Base-by-base conservation (phyloP, 2,797 vertebrate species). In the Mormyrus proboscirostris region DNA sequence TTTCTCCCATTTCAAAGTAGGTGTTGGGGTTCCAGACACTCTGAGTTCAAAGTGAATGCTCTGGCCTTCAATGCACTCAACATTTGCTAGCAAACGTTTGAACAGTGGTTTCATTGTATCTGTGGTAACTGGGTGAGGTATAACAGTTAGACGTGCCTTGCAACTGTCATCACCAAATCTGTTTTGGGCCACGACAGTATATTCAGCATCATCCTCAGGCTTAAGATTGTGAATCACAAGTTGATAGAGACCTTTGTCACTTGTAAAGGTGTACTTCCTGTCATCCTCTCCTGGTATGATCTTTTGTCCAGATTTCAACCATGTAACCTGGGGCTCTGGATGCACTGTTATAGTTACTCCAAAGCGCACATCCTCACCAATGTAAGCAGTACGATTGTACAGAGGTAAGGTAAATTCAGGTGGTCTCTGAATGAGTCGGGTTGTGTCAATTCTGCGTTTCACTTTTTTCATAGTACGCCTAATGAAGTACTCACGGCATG, bases 311-410 rank as follows among this genome's bases (percentile, higher is more conserved):
- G 97, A 97, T 94, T 99, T 99, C 65, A 98, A 96, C 99, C 99
- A 99, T 2, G 97, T 97, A 73, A 99, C 96, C 14, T 96, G 97
- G 93, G 99, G 98, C 91, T 99, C 99, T 88, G 99, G 99, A 89
- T 99, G 99, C 88, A 99, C 98, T 9, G 99, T 99, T 90, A 99
- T 98, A 65, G 99, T 99, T 90, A 99, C 99, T 88, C 98, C 99
- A 86, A 99, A 99, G 87, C 99, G 97, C 89, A 99, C 97, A 86
- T 98, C 97, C 93, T 99, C 98, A 86, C 98, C 98, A n/a, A 98
- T 92, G 1, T 99, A 99, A 7, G 97, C 98, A 19, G 97, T 95
- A 89, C 96, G 96, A 84, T 99, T 98, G 92, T 97, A 99, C 88
- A 99, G 95, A 87, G 99, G 99, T 92, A 99, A 92, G 85, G 99